phyloP scores from a whole-genome alignment of 2,797 vertebrate genomes.

The Danio tinwini region DNA sequence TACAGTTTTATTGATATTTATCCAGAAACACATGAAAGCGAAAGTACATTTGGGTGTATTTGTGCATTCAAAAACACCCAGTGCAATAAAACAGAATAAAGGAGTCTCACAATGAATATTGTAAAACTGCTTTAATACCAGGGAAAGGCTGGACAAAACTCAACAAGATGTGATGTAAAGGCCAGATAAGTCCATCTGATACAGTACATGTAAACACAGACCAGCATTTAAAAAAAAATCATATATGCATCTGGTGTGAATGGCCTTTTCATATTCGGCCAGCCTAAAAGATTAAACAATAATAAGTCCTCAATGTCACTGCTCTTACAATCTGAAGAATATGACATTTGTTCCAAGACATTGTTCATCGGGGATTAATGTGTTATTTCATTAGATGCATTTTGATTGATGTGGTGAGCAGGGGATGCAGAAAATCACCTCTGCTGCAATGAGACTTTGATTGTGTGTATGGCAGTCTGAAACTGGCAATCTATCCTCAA shows the following conservation, averaged over 20 bases:
- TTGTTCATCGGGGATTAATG: constrained; percentile 39
- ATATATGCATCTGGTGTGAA: not conserved
- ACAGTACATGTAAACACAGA: not conserved
- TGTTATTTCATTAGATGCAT: constrained; percentile 39
- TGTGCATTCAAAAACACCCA: not conserved
- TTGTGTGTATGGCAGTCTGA: constrained; percentile 38
- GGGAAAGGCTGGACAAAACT: not conserved
- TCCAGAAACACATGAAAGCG: not conserved
- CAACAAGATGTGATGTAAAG: not conserved
- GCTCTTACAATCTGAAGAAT: constrained; percentile 27
- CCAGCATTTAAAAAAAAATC: not conserved
- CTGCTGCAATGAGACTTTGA: constrained; percentile 36
- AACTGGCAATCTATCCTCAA: constrained; percentile 44
- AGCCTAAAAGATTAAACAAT: not conserved
- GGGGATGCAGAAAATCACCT: constrained; percentile 38
- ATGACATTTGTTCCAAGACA: constrained; percentile 15
- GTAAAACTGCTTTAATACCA: not conserved
- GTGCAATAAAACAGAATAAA: not conserved
- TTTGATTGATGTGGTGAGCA: constrained; percentile 29
- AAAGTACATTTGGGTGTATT: no score
- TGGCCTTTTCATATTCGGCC: not conserved
- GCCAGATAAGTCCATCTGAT: not conserved
- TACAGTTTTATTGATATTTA: not conserved
- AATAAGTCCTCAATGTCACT: constrained; percentile 24
- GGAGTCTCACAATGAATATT: not conserved